These are phyloP conservation scores for Orycteropus afer DNA, from an alignment of 2,113 vertebrate species.

Conservation along the genomic window DNA sequence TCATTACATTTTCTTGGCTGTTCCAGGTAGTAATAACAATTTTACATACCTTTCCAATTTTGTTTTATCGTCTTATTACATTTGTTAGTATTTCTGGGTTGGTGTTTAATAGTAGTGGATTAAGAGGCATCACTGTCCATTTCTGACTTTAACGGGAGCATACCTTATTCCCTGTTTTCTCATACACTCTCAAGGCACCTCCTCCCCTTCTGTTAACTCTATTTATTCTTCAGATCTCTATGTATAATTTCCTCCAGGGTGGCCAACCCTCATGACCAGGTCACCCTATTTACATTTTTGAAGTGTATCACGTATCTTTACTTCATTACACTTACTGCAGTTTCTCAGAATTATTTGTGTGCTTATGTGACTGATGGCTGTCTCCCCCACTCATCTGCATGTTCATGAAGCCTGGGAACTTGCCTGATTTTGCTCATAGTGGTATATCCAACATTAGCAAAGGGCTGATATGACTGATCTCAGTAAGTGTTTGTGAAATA, in stretches of 20 bases:
- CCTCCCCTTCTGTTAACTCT: not conserved
- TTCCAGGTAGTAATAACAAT: not conserved
- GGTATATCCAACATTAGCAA: not conserved
- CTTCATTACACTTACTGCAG: not conserved
- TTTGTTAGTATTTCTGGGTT: not conserved
- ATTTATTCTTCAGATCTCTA: not conserved
- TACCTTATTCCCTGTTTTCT: not conserved
- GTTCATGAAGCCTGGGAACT: not conserved
- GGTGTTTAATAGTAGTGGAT: not conserved
- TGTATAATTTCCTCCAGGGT: not conserved
- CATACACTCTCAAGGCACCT: not conserved
- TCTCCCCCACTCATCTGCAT: not conserved
- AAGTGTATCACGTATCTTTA: not conserved
- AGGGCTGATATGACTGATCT: not conserved
- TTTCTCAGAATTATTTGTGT: not conserved
- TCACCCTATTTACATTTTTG: not conserved
- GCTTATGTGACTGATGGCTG: not conserved
- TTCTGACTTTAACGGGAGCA: not conserved
- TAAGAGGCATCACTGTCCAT: not conserved
- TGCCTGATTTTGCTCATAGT: not conserved
- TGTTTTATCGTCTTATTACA: not conserved
- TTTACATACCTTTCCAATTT: not conserved
- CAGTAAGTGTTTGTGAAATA: not conserved
- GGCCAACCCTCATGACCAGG: not conserved
- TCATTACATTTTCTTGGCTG: not conserved